Percentiles rank a stretch among this genome's conserved stretches.
Conservation (phyloP, 2,888 invertebrate genomes). For the Corbicula japonica region DNA sequence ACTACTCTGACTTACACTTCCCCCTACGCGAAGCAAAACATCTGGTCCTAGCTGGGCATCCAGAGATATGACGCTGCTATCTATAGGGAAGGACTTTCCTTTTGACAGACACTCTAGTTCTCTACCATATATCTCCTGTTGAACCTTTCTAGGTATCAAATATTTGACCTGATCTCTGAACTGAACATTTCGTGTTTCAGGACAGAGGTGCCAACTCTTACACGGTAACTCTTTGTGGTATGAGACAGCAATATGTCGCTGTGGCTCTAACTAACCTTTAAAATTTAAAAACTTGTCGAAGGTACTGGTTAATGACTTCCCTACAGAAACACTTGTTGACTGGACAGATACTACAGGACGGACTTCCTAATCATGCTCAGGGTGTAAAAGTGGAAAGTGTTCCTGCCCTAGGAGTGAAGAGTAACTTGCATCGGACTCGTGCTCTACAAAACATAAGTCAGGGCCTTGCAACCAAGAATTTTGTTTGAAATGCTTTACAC, state of each 20-base stretch:
- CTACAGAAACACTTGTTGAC: neutral
- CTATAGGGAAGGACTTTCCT: neutral
- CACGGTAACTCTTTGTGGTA: neutral
- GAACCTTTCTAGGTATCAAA: constrained; percentile 7
- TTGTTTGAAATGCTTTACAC: neutral
- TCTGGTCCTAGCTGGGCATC: neutral
- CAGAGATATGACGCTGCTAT: constrained; percentile 4
- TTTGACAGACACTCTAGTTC: neutral
- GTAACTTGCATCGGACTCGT: neutral
- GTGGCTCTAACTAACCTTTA: neutral
- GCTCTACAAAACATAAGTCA: neutral
- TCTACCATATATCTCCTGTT: neutral
- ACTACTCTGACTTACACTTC: neutral
- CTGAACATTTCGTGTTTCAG: neutral
- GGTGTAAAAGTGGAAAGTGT: no score
- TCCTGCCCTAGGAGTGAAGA: neutral
- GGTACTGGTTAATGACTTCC: neutral
- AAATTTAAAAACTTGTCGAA: constrained; percentile 12
- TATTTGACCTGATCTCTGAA: neutral
- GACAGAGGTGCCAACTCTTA: constrained; percentile 3
- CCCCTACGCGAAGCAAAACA: neutral
- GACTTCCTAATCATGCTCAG: no score
- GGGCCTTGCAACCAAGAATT: neutral
- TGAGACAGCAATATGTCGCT: constrained; percentile 4
- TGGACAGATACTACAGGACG: no score